phyloP scores from a whole-genome alignment of 2,888 invertebrate genomes.

The Drosophila neutralis region DNA sequence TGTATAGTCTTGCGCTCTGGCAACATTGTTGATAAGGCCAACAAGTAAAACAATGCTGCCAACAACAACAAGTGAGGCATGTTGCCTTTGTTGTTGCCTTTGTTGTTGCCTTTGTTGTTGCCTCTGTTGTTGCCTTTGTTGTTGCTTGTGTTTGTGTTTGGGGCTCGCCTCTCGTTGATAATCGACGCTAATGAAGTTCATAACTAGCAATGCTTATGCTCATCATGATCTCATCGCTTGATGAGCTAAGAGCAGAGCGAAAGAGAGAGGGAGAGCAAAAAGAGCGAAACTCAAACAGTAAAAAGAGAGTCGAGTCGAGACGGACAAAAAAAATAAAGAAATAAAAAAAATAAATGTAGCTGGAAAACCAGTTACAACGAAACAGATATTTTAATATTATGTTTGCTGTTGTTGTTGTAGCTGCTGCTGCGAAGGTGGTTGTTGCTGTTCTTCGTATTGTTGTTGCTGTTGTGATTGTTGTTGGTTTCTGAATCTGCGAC shows the following conservation, averaged over 20 bases:
- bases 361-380: constrained; percentile 71
- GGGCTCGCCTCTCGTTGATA: constrained; percentile 50
- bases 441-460: constrained; percentile 28
- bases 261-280: constrained; percentile 6
- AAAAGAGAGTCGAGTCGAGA: constrained; percentile 14
- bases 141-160: constrained; percentile 3
- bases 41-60: constrained; percentile 22
- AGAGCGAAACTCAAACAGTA: constrained; percentile 11
- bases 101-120: constrained; percentile 15
- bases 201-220: constrained; percentile 32
- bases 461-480: constrained; percentile 24
- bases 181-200: constrained; percentile 62
- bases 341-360: constrained; percentile 43
- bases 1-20: constrained; percentile 39
- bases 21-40: constrained; percentile 71
- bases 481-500: constrained; percentile 56
- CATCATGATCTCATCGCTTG: constrained; percentile 18
- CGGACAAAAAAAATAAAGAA: constrained; percentile 29
- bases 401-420: constrained; percentile 26
- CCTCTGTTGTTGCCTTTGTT: too few relatives aligned
- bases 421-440: constrained; percentile 38
- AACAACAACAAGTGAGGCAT: constrained; percentile 26
- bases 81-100: too few relatives aligned
- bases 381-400: constrained; percentile 61
- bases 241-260: constrained; percentile 41